A percentile compares a stretch with the other conserved stretches of the same genome.
These are phyloP conservation scores for Bradypodion pumilum DNA, from an alignment of 2,797 vertebrate genomes.

Conservation along the genomic window DNA sequence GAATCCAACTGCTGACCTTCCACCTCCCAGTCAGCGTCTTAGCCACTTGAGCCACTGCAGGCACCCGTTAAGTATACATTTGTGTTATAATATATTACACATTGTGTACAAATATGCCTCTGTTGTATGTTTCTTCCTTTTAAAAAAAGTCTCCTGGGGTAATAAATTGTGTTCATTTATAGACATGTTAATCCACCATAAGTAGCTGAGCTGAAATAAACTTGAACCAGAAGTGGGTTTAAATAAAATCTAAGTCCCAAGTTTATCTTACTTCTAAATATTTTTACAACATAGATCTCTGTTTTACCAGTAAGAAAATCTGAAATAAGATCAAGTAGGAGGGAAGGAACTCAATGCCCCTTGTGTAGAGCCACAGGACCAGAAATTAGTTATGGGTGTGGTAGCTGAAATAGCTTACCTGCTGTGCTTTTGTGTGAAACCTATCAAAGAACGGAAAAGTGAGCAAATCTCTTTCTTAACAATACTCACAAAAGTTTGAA, in stretches of 20 bases:
- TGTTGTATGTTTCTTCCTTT: neutral
- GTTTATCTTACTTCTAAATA: neutral
- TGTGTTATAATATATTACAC: neutral
- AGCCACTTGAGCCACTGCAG: no score
- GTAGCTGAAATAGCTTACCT: neutral
- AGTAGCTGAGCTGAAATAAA: neutral
- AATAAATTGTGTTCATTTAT: neutral
- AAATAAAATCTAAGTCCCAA: neutral
- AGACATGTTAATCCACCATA: neutral
- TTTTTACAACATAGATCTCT: neutral
- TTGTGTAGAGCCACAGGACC: neutral
- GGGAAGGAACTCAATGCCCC: neutral
- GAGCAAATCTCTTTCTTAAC: neutral
- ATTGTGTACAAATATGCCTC: constrained; percentile 9
- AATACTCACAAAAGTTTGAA: neutral
- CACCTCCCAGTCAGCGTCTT: no score
- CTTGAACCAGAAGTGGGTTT: neutral
- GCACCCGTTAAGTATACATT: neutral
- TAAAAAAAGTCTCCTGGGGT: neutral
- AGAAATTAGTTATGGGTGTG: neutral
- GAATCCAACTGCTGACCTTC: no score
- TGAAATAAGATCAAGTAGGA: neutral
- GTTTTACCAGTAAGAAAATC: neutral
- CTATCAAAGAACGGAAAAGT: neutral
- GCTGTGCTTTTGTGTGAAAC: neutral